A percentile compares a stretch with the other conserved stretches of the same genome.
Conservation (phyloP, 2,797 vertebrate species). For the Etheostoma perlongum region DNA sequence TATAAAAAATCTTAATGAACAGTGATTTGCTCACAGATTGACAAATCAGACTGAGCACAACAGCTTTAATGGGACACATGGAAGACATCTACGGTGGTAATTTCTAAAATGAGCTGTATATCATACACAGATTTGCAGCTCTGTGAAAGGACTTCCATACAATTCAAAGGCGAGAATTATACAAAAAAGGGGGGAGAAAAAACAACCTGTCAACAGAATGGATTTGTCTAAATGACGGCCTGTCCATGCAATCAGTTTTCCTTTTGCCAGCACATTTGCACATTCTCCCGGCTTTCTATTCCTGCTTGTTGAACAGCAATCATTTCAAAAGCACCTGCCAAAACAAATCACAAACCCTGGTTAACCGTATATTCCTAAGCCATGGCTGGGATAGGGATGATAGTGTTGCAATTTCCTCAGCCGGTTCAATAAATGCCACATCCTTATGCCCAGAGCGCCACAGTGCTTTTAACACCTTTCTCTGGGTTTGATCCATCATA, state of each 20-base stretch:
- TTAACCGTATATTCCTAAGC: conserved; percentile 34
- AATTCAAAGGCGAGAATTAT: conserved; percentile 38
- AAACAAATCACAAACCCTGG: conserved; percentile 41
- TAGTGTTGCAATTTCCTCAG: conserved; percentile 37
- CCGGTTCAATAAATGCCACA: conserved; percentile 35
- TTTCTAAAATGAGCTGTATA: conserved; percentile 8
- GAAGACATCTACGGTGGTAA: not conserved
- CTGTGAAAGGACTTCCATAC: conserved; percentile 24
- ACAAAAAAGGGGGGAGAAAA: conserved; percentile 13
- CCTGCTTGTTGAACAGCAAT: conserved; percentile 41
- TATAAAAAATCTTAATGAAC: conserved; percentile 4
- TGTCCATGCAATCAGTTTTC: conserved; percentile 24
- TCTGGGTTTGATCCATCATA: conserved; percentile 53
- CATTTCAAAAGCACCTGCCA: conserved; percentile 43
- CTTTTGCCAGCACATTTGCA: conserved; percentile 35
- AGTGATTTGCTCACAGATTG: conserved; percentile 27
- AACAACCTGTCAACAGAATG: conserved; percentile 23
- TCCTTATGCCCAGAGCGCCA: conserved; percentile 17
- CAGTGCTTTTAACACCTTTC: conserved; percentile 33
- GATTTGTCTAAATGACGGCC: conserved; percentile 20
- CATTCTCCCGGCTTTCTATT: conserved; percentile 23
- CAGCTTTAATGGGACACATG: conserved; percentile 12
- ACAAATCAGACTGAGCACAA: conserved; percentile 6
- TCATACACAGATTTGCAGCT: not conserved
- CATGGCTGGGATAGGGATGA: conserved; percentile 21